phyloP scores from a whole-genome alignment of 2,888 invertebrate genomes.

The Steinernema hermaphroditum region DNA sequence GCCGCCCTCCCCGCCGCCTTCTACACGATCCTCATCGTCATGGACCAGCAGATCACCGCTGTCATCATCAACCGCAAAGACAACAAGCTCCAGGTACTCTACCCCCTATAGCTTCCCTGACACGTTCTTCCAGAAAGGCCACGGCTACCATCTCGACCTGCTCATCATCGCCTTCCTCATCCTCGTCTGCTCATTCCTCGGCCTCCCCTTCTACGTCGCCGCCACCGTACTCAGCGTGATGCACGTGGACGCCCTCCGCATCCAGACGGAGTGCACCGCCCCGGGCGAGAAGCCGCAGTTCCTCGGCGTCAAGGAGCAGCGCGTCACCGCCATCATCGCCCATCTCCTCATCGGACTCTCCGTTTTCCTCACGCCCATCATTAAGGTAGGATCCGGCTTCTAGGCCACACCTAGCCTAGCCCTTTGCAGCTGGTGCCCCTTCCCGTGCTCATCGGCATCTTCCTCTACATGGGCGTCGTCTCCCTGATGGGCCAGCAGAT shows the following conservation, averaged over 20 bases:
- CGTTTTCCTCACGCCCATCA: slow-evolving; percentile 67
- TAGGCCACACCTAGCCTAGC: not conserved
- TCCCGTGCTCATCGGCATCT: slow-evolving; percentile 69
- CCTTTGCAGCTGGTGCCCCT: slow-evolving; percentile 67
- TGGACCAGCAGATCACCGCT: slow-evolving; percentile 71
- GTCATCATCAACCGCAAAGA: slow-evolving; percentile 70
- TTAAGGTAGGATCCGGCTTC: slow-evolving; percentile 54
- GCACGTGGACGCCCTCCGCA: slow-evolving; percentile 87
- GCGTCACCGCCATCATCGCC: slow-evolving; percentile 81
- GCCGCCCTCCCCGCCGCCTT: slow-evolving; percentile 68
- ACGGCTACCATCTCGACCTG: slow-evolving; percentile 92
- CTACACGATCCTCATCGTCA: slow-evolving; percentile 69
- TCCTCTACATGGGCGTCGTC: slow-evolving; percentile 70
- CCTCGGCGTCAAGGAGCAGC: slow-evolving; percentile 71
- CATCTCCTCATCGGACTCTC: slow-evolving; percentile 73
- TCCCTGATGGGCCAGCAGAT: slow-evolving; percentile 66
- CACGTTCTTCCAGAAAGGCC: slow-evolving; percentile 79
- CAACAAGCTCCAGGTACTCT: slow-evolving; percentile 69
- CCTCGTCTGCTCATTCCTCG: slow-evolving; percentile 79
- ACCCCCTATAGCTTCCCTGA: too few species aligned
- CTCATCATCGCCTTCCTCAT: slow-evolving; percentile 84
- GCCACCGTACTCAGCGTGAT: slow-evolving; percentile 84
- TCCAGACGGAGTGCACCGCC: slow-evolving; percentile 80
- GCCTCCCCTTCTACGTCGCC: slow-evolving; percentile 93
- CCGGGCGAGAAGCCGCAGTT: slow-evolving; percentile 89